Conservation (phyloP, 2,888 invertebrate species). For the Trissoscelio sp. region DNA sequence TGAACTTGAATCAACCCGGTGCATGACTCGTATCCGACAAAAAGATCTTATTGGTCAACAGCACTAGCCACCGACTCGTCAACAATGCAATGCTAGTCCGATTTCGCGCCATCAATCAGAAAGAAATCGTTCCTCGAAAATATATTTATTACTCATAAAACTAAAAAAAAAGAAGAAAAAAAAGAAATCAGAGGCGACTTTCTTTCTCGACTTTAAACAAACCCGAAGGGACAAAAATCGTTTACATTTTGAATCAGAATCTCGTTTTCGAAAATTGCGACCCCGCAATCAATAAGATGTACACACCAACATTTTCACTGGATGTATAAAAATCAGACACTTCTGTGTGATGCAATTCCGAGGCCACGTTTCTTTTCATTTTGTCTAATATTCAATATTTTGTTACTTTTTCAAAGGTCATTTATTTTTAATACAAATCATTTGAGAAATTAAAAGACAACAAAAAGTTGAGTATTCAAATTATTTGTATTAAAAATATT, state of each 20-base stretch:
- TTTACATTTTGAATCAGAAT: slow-evolving; percentile 7
- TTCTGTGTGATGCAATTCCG: not conserved
- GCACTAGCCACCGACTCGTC: slow-evolving; percentile 74
- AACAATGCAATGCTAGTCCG: slow-evolving; percentile 78
- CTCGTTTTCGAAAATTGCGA: not conserved
- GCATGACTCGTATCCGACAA: slow-evolving; percentile 54
- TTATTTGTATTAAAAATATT: too few relatives aligned
- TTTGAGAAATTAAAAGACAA: too few relatives aligned
- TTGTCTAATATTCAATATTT: not conserved
- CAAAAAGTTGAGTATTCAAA: too few relatives aligned
- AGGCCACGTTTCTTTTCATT: slow-evolving; percentile 14
- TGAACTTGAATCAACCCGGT: slow-evolving; percentile 39
- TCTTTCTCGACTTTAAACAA: slow-evolving; percentile 26
- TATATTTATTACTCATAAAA: slow-evolving; percentile 72
- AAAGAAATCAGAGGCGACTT: slow-evolving; percentile 12
- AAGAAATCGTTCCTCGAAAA: slow-evolving; percentile 60
- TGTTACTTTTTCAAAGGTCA: not conserved
- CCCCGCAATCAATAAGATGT: slow-evolving; percentile 2
- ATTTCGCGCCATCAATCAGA: slow-evolving; percentile 72
- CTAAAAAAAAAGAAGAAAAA: too few relatives aligned
- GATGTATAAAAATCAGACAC: slow-evolving; percentile 1
- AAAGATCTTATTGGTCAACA: slow-evolving; percentile 69
- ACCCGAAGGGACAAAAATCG: not conserved
- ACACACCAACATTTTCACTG: slow-evolving; percentile 17
- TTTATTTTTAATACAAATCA: not conserved